Percentiles rank a stretch among this genome's conserved stretches.
These are phyloP conservation scores for Vulpes lagopus DNA, from an alignment of 2,113 vertebrate species.

Conservation along the genomic window DNA sequence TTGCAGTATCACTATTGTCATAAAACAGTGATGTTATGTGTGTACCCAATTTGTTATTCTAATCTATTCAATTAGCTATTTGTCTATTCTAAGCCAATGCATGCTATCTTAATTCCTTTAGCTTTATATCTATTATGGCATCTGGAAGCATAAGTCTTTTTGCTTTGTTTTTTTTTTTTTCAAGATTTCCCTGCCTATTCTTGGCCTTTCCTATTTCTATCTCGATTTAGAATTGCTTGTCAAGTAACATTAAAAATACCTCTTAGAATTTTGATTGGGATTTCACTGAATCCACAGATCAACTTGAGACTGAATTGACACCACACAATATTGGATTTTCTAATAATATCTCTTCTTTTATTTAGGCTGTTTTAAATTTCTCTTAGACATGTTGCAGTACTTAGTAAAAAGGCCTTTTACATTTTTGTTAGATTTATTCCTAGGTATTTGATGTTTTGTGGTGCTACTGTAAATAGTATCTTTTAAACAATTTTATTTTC, in stretches of 20 bases:
- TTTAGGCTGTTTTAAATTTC: background rate
- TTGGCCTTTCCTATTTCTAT: background rate
- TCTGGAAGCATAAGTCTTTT: background rate
- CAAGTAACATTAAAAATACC: background rate
- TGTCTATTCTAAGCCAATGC: background rate
- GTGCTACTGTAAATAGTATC: background rate
- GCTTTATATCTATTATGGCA: background rate
- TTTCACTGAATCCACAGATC: background rate
- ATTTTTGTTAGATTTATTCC: background rate
- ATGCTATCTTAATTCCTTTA: background rate
- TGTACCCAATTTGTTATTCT: background rate
- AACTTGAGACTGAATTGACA: background rate
- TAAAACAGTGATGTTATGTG: background rate
- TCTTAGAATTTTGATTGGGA: background rate
- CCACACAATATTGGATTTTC: background rate
- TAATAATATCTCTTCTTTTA: background rate
- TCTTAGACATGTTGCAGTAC: background rate
- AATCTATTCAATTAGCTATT: background rate
- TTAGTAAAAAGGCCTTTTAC: background rate
- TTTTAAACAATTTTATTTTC: background rate
- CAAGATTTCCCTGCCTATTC: background rate
- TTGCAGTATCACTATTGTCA: background rate
- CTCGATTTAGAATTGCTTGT: background rate
- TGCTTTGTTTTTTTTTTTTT: background rate
- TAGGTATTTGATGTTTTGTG: background rate